These are phyloP conservation scores for Entelurus aequoreus DNA, from an alignment of 2,113 vertebrate genomes.

Conservation along the genomic window DNA sequence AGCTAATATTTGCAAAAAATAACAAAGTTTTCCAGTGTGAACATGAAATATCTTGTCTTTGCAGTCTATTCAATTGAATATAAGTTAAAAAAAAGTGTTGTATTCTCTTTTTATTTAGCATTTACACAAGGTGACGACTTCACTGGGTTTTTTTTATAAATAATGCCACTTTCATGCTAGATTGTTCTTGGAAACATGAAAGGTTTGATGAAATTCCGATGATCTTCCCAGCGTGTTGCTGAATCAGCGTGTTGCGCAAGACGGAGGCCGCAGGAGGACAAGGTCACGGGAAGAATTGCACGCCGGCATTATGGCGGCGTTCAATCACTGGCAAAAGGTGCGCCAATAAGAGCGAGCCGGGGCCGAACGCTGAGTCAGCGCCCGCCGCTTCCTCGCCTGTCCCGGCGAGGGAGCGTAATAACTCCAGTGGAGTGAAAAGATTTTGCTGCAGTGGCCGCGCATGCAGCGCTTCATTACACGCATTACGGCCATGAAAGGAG, in stretches of 20 bases:
- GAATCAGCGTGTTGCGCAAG: not conserved
- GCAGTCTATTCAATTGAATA: no score
- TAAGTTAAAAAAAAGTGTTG: not conserved
- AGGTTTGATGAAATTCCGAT: no score
- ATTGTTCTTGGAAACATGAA: not conserved
- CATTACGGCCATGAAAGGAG: conserved; percentile 50
- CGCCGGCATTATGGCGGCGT: conserved; percentile 51
- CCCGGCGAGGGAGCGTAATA: conserved; percentile 53
- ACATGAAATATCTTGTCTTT: no score
- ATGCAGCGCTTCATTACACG: conserved; percentile 53
- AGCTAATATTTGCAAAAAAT: no score
- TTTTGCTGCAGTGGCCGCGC: conserved; percentile 62
- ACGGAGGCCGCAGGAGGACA: conserved; percentile 32
- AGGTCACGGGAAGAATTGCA: conserved; percentile 58
- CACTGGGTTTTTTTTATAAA: not conserved
- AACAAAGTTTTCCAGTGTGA: no score
- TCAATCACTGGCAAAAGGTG: conserved; percentile 53
- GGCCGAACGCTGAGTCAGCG: conserved; percentile 58
- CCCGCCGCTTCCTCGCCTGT: conserved; percentile 51
- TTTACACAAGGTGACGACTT: no score
- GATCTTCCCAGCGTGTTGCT: no score
- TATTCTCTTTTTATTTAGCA: no score
- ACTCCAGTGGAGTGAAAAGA: conserved; percentile 59
- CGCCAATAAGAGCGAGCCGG: conserved; percentile 37
- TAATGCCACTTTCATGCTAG: no score